Conservation (phyloP, 2,797 vertebrate genomes). For the Sciurus vulgaris region DNA sequence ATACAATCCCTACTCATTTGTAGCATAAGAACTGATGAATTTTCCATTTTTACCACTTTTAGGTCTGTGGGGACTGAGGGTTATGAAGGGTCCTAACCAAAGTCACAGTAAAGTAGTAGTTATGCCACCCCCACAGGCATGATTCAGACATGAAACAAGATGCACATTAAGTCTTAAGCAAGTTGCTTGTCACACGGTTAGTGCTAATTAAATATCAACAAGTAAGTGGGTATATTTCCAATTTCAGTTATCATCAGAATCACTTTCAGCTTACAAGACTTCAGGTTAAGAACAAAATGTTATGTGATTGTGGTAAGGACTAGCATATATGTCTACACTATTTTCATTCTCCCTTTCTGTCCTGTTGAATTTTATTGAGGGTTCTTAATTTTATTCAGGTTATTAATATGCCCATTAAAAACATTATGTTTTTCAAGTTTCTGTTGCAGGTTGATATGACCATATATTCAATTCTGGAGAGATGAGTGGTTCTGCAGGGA, state of each 20-base stretch:
- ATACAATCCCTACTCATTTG: not conserved
- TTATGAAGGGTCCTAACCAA: not conserved
- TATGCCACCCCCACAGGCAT: not conserved
- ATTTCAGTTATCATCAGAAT: not conserved
- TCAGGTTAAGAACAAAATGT: not conserved
- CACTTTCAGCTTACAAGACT: not conserved
- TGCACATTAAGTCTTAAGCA: not conserved
- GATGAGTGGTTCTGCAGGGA: not conserved
- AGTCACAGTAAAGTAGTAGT: not conserved
- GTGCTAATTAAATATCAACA: not conserved
- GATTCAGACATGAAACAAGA: not conserved
- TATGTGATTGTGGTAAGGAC: not conserved
- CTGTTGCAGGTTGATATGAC: not conserved
- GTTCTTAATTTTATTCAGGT: not conserved
- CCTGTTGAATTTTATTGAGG: not conserved
- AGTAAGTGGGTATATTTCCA: not conserved
- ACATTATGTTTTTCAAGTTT: not conserved
- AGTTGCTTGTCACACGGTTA: not conserved
- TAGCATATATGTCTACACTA: not conserved
- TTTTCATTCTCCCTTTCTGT: not conserved
- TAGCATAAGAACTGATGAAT: not conserved
- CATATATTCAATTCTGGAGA: not conserved
- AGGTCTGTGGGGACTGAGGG: not conserved
- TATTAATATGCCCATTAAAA: not conserved
- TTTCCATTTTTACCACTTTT: not conserved